Evolutionary conservation across 2,113 vertebrate species (phyloP).

Genomic region (Motacilla alba): DNA sequence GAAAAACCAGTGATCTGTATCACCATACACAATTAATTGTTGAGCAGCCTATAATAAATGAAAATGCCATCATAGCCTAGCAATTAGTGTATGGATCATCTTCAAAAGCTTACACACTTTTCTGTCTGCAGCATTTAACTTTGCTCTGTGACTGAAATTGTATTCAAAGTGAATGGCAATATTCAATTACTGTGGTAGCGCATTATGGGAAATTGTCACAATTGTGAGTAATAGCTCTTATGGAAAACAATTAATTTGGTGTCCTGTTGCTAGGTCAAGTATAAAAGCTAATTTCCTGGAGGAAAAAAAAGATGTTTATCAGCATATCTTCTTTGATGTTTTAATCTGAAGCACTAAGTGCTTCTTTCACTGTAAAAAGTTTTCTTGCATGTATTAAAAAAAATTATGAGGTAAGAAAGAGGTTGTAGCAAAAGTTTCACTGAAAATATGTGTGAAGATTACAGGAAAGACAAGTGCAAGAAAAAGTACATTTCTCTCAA

Average conservation of each 20-base stretch:
- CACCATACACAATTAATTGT: constrained; percentile 53
- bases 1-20: constrained; percentile 61
- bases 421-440: not conserved
- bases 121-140: constrained; percentile 53
- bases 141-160: constrained; percentile 61
- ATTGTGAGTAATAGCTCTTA: constrained; percentile 69
- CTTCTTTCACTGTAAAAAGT: constrained; percentile 4
- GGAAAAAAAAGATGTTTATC: constrained; percentile 63
- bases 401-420: not conserved
- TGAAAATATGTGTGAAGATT: not conserved
- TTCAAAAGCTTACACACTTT: constrained; percentile 53
- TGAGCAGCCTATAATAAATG: constrained; percentile 63
- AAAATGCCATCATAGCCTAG: constrained; percentile 61
- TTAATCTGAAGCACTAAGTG: constrained; percentile 15
- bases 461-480: not conserved
- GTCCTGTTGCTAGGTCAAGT: constrained; percentile 74
- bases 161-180: constrained; percentile 58
- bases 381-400: constrained; percentile 1
- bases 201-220: constrained; percentile 67
- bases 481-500: not conserved
- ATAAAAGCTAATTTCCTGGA: constrained; percentile 66
- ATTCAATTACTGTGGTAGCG: constrained; percentile 57
- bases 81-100: constrained; percentile 70
- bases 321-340: constrained; percentile 41
- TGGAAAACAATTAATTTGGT: constrained; percentile 75